Conservation (phyloP, 2,888 invertebrate species). For the Punctoribates punctum region DNA sequence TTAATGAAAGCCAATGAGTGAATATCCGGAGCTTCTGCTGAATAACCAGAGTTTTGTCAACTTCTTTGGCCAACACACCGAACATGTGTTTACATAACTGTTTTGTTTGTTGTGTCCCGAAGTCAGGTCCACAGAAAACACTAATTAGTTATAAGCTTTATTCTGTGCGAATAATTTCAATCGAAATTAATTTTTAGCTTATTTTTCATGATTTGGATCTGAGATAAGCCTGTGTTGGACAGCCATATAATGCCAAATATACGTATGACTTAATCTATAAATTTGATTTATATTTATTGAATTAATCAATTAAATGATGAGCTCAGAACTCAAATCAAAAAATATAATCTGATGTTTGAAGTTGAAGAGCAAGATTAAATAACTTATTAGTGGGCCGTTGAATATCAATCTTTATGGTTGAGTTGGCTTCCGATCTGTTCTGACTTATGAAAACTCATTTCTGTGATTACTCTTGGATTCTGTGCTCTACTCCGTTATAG, state of each 20-base stretch:
- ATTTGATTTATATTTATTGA: conserved; percentile 2
- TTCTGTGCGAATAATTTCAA: not conserved
- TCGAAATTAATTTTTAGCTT: not conserved
- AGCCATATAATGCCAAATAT: not conserved
- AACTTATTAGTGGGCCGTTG: conserved; percentile 3
- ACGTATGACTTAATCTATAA: not conserved
- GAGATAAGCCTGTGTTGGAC: not conserved
- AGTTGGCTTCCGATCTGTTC: conserved; percentile 1
- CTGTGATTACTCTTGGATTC: not conserved
- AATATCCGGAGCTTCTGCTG: too few species aligned
- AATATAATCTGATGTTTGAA: not conserved
- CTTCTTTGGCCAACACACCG: too few species aligned
- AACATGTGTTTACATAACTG: too few species aligned
- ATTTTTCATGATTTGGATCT: not conserved
- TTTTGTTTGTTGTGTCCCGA: not conserved
- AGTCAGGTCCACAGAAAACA: not conserved
- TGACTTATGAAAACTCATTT: not conserved
- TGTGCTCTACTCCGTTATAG: not conserved
- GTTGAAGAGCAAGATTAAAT: not conserved
- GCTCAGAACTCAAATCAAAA: not conserved
- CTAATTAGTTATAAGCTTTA: not conserved
- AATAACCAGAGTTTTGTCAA: too few species aligned
- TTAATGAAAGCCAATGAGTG: too few species aligned
- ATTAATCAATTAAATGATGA: conserved; percentile 7
- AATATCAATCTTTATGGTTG: conserved; percentile 16